These are phyloP conservation scores for Eurystomus gularis DNA, from an alignment of 2,113 vertebrate genomes.

Conservation along the genomic window DNA sequence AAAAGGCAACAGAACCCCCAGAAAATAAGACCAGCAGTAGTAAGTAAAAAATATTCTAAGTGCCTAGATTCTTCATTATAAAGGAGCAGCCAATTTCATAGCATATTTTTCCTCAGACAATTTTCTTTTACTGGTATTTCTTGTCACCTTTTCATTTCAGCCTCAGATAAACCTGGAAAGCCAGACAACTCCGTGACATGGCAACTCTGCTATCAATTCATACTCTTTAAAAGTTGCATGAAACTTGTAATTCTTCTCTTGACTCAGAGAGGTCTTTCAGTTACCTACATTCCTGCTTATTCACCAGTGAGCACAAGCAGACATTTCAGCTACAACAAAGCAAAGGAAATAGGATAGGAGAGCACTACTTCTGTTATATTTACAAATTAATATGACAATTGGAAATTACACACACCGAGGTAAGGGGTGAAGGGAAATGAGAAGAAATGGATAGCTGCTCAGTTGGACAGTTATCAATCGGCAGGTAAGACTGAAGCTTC, in stretches of 20 bases:
- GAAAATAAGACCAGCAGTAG: background rate
- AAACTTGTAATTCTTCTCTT: background rate
- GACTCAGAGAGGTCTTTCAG: background rate
- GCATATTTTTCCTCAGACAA: background rate
- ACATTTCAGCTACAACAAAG: background rate
- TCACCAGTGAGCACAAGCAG: background rate
- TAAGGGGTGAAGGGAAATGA: background rate
- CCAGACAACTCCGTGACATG: background rate
- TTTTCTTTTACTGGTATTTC: background rate
- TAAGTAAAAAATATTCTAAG: background rate
- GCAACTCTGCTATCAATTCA: background rate
- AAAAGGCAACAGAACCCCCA: background rate
- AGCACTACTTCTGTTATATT: background rate
- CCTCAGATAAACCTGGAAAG: background rate
- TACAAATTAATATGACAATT: background rate
- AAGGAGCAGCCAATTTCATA: background rate
- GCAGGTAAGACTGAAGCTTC: background rate
- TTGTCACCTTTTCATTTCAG: background rate
- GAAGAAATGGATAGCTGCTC: background rate
- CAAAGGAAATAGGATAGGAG: background rate
- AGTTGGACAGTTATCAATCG: background rate
- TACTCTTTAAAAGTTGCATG: background rate
- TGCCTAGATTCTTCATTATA: background rate
- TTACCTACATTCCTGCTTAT: background rate
- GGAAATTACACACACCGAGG: fast-evolving